These are phyloP conservation scores for Mythimna pallens DNA, from an alignment of 2,888 invertebrate genomes.

Conservation along the genomic window DNA sequence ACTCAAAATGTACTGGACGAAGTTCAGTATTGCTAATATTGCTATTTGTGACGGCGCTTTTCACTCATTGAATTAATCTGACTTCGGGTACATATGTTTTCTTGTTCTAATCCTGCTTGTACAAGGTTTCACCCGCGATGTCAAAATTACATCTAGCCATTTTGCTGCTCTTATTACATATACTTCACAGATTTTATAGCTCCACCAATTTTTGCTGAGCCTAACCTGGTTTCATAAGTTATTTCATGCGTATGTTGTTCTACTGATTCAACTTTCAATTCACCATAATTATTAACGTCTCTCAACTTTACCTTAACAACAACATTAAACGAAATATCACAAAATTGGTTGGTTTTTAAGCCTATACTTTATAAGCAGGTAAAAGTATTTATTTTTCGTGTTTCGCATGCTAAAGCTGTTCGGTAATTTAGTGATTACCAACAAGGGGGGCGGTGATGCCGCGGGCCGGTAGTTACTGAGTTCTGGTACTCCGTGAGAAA, in stretches of 20 bases:
- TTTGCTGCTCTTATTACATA: no score
- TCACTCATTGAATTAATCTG: background rate
- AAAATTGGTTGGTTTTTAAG: conserved; percentile 65
- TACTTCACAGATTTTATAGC: no score
- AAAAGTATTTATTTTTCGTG: conserved; percentile 84
- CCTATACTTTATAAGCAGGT: conserved; percentile 61
- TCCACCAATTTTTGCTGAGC: background rate
- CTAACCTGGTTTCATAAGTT: background rate
- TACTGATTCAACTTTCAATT: background rate
- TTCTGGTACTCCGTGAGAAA: conserved; percentile 56
- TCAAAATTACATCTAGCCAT: no score
- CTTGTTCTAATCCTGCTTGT: no score
- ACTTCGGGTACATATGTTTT: background rate
- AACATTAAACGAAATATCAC: conserved; percentile 70
- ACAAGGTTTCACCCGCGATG: no score
- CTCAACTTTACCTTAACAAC: conserved; percentile 47
- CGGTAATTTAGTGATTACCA: conserved; percentile 87
- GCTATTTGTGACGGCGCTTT: no score
- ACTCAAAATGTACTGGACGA: background rate
- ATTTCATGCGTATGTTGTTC: background rate
- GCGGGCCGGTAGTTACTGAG: conserved; percentile 65
- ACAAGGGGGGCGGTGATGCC: conserved; percentile 71
- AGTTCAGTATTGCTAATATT: background rate
- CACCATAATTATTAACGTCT: background rate
- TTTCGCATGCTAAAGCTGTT: conserved; percentile 76